Conservation (phyloP, 2,888 invertebrate species). For the Bellardia pandia region DNA sequence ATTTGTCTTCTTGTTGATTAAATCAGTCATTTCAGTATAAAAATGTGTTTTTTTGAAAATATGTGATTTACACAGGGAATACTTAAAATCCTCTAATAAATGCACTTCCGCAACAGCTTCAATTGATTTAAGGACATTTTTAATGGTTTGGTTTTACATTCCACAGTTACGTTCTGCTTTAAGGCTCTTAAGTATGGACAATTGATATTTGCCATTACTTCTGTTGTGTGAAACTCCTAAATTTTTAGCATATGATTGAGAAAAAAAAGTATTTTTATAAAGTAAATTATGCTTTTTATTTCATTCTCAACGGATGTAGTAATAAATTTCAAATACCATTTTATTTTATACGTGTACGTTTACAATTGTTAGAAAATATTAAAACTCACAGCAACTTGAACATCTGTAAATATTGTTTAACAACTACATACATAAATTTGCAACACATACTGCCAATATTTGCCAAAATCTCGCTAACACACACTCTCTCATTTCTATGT, state of each 20-base stretch:
- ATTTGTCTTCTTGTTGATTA: no score
- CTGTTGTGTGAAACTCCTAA: no score
- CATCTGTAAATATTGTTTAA: conserved; percentile 12
- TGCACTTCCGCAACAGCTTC: no score
- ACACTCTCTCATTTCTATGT: neutral
- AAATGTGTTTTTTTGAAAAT: no score
- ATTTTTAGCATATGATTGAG: neutral
- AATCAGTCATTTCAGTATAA: no score
- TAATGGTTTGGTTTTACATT: no score
- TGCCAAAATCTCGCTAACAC: neutral
- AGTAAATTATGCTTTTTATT: neutral
- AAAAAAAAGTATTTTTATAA: neutral
- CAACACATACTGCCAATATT: neutral
- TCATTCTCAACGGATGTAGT: neutral
- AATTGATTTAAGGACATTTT: no score
- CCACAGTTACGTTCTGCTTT: no score
- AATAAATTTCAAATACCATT: conserved; percentile 10
- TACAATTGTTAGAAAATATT: neutral
- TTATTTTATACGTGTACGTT: neutral
- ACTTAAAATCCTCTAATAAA: no score
- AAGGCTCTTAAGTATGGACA: no score
- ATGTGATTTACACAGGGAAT: no score
- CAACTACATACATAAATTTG: conserved; percentile 1
- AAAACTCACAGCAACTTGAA: conserved; percentile 12
- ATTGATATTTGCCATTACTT: no score